Base-by-base conservation (phyloP, 2,888 invertebrate species). In the Odontomyia ornata region DNA sequence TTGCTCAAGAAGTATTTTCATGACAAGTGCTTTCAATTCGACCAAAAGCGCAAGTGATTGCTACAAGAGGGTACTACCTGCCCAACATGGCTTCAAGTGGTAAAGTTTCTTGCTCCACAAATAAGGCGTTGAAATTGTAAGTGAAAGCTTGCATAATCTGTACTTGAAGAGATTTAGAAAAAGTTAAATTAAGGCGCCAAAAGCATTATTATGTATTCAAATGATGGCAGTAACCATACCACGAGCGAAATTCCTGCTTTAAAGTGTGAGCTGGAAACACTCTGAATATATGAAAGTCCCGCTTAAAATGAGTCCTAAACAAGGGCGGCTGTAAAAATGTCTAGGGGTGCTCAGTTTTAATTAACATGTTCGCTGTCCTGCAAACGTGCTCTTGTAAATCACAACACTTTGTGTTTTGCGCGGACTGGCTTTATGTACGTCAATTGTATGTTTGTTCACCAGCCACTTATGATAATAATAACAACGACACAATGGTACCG, bases 291-390 rank as follows among this genome's bases (percentile, higher is more conserved):
- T 36, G 36, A 36, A 36, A 36, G 9, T 9, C 36, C 5, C 30
- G n/a, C n/a, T n/a, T 13, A 18, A 28, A 30, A 13, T 27, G 43
- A 36, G 25, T 52, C 71, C 52, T 71, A 47, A 47, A 52, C 23
- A 13, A 11, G 23, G 1, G 9, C n/a, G 21, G 30, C 36, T 47
- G 47, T 27, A 56, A 56, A 56, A 56, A 52, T 13, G 56, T 57
- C 73, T 69, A n/a, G 69, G 23, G 46, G 25, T 43, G 57, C 73
- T 23, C 60, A 13, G 18, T 52, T 77, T 77, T 79, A 79, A 79
- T 79, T 79, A 79, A 79, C 77, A 77, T 79, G 79, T 79, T 79
- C 73, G 69, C 30, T 75, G 75, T 46, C 77, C 77, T 62, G 73
- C 73, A 75, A 76, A 79, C 77, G 76, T 73, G 69, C 77, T 73